Conservation (phyloP, 2,797 vertebrate genomes). For the Uromys caudimaculatus region DNA sequence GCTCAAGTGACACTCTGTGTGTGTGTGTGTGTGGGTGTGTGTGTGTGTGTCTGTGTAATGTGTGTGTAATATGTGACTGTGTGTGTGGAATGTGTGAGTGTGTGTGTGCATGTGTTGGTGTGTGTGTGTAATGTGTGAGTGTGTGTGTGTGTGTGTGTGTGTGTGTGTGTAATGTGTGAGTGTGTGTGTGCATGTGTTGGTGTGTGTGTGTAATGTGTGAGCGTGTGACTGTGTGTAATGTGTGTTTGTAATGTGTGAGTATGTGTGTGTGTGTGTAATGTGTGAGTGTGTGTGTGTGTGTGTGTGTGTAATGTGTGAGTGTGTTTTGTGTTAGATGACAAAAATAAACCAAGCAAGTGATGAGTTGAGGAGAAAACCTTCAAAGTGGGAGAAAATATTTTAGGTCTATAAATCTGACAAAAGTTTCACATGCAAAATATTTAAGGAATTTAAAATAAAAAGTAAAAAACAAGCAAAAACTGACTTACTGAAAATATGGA, state of each 20-base stretch:
- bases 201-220: too few relatives aligned
- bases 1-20: neutral
- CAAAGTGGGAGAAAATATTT: neutral
- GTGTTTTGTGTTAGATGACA: neutral
- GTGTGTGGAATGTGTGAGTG: neutral
- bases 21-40: neutral
- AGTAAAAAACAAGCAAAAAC: neutral
- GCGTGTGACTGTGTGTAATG: neutral
- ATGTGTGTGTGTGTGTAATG: too few relatives aligned
- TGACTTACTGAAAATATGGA: neutral
- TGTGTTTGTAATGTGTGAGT: neutral
- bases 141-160: too few relatives aligned
- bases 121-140: too few relatives aligned
- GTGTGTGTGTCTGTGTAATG: neutral
- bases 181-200: too few relatives aligned
- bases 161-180: too few relatives aligned
- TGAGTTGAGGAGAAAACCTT: neutral
- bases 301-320: neutral
- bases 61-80: too few relatives aligned
- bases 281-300: too few relatives aligned
- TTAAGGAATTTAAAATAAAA: neutral
- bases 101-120: too few relatives aligned
- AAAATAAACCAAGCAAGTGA: neutral
- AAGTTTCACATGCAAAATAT: neutral
- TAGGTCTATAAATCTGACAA: neutral